Percentiles rank a stretch among this genome's conserved stretches.
These are phyloP conservation scores for Ctenochaetus hawaiiensis DNA, from an alignment of 2,797 vertebrate genomes.

Conservation along the genomic window DNA sequence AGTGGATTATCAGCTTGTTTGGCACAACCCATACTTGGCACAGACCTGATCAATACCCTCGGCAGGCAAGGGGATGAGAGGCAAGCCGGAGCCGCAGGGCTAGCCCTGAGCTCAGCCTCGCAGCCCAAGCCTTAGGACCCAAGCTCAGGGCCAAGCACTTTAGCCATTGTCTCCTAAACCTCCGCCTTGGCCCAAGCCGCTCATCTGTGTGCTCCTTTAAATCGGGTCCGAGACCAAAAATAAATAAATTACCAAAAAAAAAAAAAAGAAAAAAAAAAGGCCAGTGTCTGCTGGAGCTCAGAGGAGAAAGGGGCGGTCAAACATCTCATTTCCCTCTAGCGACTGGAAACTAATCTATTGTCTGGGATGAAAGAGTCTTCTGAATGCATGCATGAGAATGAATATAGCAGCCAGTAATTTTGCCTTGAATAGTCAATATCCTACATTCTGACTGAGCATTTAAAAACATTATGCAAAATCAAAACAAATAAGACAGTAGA, in stretches of 20 bases:
- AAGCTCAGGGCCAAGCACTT: conserved; percentile 62
- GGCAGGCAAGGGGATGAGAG: conserved; percentile 61
- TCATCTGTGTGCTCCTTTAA: conserved; percentile 62
- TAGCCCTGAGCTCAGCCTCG: conserved; percentile 60
- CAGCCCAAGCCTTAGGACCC: conserved; percentile 49
- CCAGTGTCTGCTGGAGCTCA: conserved; percentile 54
- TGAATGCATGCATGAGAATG: conserved; percentile 82
- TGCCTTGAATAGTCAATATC: conserved; percentile 73
- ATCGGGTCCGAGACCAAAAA: conserved; percentile 38
- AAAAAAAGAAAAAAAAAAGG: conserved; percentile 34
- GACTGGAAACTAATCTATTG: conserved; percentile 82
- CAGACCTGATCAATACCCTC: conserved; percentile 72
- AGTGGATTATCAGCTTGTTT: conserved; percentile 83
- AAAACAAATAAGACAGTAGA: conserved; percentile 61
- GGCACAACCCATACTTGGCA: conserved; percentile 70
- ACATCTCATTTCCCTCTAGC: conserved; percentile 82
- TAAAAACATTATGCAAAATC: conserved; percentile 74
- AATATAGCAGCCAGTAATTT: conserved; percentile 67
- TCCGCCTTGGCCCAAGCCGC: conserved; percentile 49
- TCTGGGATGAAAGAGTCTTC: conserved; percentile 79
- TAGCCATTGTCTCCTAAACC: conserved; percentile 64
- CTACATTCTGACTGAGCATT: conserved; percentile 65
- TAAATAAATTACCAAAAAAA: too few species aligned
- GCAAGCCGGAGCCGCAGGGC: conserved; percentile 63
- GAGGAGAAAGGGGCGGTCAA: conserved; percentile 66